Conservation (phyloP, 2,888 invertebrate species). For the Synergus umbraculus region DNA sequence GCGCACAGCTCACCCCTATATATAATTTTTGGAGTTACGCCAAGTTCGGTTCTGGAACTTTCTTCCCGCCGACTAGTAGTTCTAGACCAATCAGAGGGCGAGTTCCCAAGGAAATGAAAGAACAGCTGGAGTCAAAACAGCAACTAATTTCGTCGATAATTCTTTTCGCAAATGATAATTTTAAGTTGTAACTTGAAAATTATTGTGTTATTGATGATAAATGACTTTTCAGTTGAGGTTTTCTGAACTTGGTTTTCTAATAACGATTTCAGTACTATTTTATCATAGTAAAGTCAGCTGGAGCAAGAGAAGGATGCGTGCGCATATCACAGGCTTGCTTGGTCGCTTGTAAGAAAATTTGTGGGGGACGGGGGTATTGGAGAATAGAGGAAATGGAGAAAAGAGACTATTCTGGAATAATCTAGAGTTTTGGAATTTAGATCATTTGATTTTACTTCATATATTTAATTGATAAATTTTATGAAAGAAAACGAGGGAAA, state of each 20-base stretch:
- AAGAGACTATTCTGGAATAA: neutral
- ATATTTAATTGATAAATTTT: no score
- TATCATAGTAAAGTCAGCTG: no score
- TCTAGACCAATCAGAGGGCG: neutral
- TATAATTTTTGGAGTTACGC: slow-evolving; percentile 58
- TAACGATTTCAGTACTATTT: no score
- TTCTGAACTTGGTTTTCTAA: neutral
- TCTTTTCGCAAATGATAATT: neutral
- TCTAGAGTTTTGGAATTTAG: neutral
- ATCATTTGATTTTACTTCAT: no score
- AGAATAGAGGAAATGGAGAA: neutral
- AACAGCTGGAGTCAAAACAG: neutral
- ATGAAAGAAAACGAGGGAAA: no score
- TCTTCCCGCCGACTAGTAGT: slow-evolving; percentile 51
- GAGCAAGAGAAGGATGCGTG: no score
- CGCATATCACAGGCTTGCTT: no score
- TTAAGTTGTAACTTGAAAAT: neutral
- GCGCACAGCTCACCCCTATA: slow-evolving; percentile 61
- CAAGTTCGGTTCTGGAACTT: slow-evolving; percentile 71
- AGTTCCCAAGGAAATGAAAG: neutral
- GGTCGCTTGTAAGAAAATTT: no score
- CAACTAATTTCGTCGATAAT: neutral
- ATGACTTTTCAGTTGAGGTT: neutral
- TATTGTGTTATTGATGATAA: neutral
- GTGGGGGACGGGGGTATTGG: no score